Evolutionary conservation across 2,113 vertebrate species (phyloP), one percentile per base, ranked within the genome.

Genomic region (Neoarius graeffei): DNA sequence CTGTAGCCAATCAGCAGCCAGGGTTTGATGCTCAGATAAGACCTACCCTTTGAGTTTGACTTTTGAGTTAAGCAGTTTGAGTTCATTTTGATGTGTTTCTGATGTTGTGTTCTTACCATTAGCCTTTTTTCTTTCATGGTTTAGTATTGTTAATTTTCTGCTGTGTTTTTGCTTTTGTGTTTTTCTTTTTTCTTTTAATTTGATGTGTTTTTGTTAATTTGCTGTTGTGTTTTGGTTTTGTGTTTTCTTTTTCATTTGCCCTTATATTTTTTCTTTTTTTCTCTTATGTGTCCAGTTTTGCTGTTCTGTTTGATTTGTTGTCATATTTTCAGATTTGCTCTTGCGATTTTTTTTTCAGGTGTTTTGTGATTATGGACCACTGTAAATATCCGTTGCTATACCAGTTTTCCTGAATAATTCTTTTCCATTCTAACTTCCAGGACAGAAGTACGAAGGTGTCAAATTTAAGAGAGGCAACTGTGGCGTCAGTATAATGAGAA

Each of bases 401-500:
- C n/a, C 1, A 11, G 13, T 17, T 76, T 20, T 64, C 10, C 52
- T 66, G 10, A 23, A 92, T 92, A 89, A 81, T 91, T 92, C 88
- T 60, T 79, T 66, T 25, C 13, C 11, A 9, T 81, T 35, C 35
- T 81, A 3, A 57, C 7, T 85, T 62, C 84, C 93, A 99, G 98
- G 98, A 85, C 97, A 99, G 95, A 99, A 98, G 89, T 99, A 99
- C 27, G 97, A 99, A 89, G 98, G 98, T 90, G 97, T 99, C 79
- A 96, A 97, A 90, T 99, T 99, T 87, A 98, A 99, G 90, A 97
- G 98, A 93, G 98, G 98, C 85, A 99, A 99, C 94, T 99, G 98
- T 60, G 98, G 98, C 50, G 98, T 99, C 94, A 99, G 98, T 96
- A 99, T 99, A 88, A 99, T 99, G 98, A 97, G 98, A 89, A 99